Percentiles rank a stretch among this genome's conserved stretches.
Evolutionary conservation across 2,113 vertebrate species (phyloP).

Genomic region (Pavo muticus): DNA sequence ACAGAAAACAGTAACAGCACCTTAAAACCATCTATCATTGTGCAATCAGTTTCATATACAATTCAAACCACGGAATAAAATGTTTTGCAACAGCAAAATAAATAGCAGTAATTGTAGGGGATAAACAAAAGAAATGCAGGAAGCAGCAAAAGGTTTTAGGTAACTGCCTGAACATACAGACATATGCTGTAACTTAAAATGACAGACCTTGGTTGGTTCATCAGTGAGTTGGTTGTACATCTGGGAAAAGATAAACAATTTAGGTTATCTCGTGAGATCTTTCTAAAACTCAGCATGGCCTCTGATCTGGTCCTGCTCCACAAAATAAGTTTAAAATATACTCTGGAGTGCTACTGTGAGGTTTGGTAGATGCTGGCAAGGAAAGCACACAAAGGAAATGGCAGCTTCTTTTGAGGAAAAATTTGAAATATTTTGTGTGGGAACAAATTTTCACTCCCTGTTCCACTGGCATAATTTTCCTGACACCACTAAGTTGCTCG

Average conservation of each 20-base stretch:
- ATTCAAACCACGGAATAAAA: too few species aligned
- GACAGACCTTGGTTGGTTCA: too few species aligned
- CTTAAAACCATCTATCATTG: too few species aligned
- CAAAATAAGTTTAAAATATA: not conserved
- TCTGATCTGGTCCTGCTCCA: not conserved
- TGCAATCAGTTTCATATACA: too few species aligned
- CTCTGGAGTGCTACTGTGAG: accelerated
- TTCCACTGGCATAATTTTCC: not conserved
- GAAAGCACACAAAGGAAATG: not conserved
- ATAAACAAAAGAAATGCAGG: too few species aligned
- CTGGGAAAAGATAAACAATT: not conserved
- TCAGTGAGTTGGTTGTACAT: not conserved
- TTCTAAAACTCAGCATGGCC: not conserved
- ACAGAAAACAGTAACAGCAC: too few species aligned
- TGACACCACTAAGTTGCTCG: not conserved
- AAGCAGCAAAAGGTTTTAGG: too few species aligned
- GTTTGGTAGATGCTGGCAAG: not conserved
- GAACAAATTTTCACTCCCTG: not conserved
- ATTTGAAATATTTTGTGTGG: not conserved
- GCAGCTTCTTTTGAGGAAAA: not conserved
- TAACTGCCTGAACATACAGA: too few species aligned
- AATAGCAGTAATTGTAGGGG: too few species aligned
- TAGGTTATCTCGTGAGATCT: not conserved
- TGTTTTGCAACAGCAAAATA: too few species aligned
- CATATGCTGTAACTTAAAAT: too few species aligned